Evolutionary conservation across 2,113 vertebrate genomes (phyloP).

Genomic region (Anhinga rufa): DNA sequence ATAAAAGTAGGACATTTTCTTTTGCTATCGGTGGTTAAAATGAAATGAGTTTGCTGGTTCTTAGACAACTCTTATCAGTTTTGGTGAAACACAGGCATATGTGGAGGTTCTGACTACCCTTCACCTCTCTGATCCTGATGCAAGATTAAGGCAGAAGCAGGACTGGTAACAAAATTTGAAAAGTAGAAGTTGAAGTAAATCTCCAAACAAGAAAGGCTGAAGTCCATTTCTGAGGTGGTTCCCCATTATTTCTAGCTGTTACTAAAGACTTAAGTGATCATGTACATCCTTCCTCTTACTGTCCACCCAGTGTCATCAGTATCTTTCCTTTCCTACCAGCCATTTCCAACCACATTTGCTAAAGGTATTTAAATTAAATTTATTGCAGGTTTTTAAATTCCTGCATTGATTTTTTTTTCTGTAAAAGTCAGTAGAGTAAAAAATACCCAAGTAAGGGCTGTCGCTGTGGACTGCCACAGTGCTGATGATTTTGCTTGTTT

Average conservation of each 20-base stretch:
- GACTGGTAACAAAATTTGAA: not conserved
- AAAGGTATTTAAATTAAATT: not conserved
- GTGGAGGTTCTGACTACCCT: not conserved
- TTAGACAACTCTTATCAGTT: not conserved
- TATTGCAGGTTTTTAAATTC: not conserved
- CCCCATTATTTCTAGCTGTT: not conserved
- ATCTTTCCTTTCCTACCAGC: not conserved
- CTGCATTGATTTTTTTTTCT: not conserved
- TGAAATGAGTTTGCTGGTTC: not conserved
- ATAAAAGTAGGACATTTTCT: not conserved
- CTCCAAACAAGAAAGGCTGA: not conserved
- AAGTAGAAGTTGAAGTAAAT: not conserved
- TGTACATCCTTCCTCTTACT: not conserved
- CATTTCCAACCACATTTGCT: not conserved
- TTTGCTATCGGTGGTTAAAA: not conserved
- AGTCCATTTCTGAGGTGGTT: not conserved
- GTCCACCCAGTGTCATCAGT: not conserved
- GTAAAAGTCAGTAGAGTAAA: not conserved
- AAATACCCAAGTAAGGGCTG: not conserved
- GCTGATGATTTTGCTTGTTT: not conserved
- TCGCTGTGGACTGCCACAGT: not conserved
- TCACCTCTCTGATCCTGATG: not conserved
- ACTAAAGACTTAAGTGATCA: not conserved
- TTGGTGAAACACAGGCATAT: too few species aligned
- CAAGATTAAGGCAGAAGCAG: not conserved